Conservation (phyloP, 2,888 invertebrate genomes). For the Platycheirus albimanus region DNA sequence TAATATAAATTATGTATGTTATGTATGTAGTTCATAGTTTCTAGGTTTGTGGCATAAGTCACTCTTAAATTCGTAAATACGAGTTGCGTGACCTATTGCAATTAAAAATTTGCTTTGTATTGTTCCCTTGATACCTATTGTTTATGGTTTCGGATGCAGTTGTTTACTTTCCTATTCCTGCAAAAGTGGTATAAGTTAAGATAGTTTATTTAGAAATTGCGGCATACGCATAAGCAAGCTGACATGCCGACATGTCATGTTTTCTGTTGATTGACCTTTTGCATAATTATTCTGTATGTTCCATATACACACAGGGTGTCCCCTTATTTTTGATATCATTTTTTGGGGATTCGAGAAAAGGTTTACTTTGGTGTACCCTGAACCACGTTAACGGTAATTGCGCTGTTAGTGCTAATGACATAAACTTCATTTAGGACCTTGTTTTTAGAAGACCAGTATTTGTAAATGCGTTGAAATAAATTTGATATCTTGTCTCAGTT, state of each 20-base stretch:
- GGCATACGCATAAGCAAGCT: not conserved
- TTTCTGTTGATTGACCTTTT: constrained; percentile 43
- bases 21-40: not conserved
- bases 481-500: too few species aligned
- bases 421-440: too few species aligned
- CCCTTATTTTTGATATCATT: too few species aligned
- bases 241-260: not conserved
- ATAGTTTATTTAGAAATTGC: constrained; percentile 49
- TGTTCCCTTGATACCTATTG: constrained; percentile 11
- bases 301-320: too few species aligned
- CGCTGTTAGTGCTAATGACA: too few species aligned
- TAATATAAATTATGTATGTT: constrained; percentile 4
- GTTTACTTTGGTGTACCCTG: too few species aligned
- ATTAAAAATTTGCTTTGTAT: constrained; percentile 50
- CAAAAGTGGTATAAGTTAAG: too few species aligned
- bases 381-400: too few species aligned
- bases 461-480: too few species aligned
- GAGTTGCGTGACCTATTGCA: constrained; percentile 62
- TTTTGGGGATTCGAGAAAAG: too few species aligned
- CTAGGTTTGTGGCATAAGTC: constrained; percentile 41
- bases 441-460: too few species aligned
- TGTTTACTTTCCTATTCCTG: constrained; percentile 8
- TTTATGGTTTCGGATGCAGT: constrained; percentile 32
- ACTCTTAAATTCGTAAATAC: constrained; percentile 43
- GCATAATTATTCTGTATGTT: constrained; percentile 39